Conservation (phyloP, 2,888 invertebrate genomes). For the Bibio marci region DNA sequence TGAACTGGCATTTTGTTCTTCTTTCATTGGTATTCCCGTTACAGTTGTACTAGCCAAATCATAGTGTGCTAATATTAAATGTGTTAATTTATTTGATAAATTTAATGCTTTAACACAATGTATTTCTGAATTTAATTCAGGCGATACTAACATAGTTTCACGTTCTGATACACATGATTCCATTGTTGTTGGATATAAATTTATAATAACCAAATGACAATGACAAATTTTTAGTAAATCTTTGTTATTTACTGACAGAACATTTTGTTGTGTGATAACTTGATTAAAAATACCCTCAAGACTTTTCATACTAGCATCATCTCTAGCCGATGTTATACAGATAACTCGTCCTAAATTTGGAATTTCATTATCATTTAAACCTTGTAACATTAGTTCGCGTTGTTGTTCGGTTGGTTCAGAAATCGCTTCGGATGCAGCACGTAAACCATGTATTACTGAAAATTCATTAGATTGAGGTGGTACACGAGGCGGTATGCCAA, state of each 20-base stretch:
- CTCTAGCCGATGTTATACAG: constrained; percentile 76
- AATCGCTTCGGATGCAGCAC: constrained; percentile 71
- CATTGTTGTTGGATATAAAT: constrained; percentile 68
- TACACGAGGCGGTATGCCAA: constrained; percentile 55
- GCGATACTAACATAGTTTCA: constrained; percentile 15
- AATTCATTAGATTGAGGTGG: constrained; percentile 37
- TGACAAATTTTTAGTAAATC: constrained; percentile 59
- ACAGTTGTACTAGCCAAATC: constrained; percentile 90
- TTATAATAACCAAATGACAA: constrained; percentile 80
- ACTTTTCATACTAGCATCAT: constrained; percentile 71
- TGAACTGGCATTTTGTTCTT: constrained; percentile 94
- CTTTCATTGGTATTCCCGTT: constrained; percentile 99
- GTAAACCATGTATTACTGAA: constrained; percentile 65
- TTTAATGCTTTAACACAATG: constrained; percentile 61
- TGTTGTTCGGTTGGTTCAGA: constrained; percentile 69
- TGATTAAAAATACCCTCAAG: constrained; percentile 75
- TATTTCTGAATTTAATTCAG: constrained; percentile 41
- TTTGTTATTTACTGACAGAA: constrained; percentile 40
- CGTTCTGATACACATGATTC: constrained; percentile 62
- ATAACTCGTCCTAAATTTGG: constrained; percentile 56
- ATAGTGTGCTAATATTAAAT: constrained; percentile 69
- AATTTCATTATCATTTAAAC: constrained; percentile 21
- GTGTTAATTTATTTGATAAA: constrained; percentile 55
- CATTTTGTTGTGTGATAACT: constrained; percentile 67
- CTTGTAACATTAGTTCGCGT: constrained; percentile 25